Evolutionary conservation across 35 echinoderm and acorn worm species (phyloP), one percentile per base, ranked within the genome.

Genomic region (Holothuria glaberrima): DNA sequence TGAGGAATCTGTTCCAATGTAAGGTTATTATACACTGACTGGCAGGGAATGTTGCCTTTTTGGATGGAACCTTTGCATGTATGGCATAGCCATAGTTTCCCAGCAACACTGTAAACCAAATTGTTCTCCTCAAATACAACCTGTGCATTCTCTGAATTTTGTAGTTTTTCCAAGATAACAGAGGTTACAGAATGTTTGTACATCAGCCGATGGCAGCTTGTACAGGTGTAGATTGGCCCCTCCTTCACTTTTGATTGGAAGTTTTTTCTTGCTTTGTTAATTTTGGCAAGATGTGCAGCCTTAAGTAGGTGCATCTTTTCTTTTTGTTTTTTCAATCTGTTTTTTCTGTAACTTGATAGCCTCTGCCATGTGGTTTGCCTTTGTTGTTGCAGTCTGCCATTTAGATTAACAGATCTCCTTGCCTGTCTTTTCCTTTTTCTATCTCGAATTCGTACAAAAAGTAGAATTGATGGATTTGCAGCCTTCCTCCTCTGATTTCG

Each of bases 201-300:
- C 86, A 88, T 88, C 67, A 69, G 34, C 26, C 64, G 79, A 45
- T 88, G 86, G 67, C 86, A 88, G 44, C 86, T 79, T 6, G 86
- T 88, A 24, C 86, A 88, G 18, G 24, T 17, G 44, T 88, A 88
- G 30, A 88, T 71, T 33, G 85, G 85, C 70, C 56, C 85, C 20
- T 74, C 63, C 36, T 48, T 41, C 20, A 77, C 73, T 12, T 32
- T 77, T 24, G 22, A 29, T 7, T 33, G 36, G 73, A 77, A 77
- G 20, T 4, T 77, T 33, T 77, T 33, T 38, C 41, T 24, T 77
- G 73, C 73, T 38, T n/a, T 45, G 30, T 77, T 9, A 19, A 75
- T 28, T 75, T 19, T 21, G 35, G 71, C 71, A 24, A 30, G 71
- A 41, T 75, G 24, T 5, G 73, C 73, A 77, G 33, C 73, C 12